Percentiles rank a stretch among this genome's conserved stretches.
Conservation (phyloP, 2,888 invertebrate species). For the Hyalella azteca region DNA sequence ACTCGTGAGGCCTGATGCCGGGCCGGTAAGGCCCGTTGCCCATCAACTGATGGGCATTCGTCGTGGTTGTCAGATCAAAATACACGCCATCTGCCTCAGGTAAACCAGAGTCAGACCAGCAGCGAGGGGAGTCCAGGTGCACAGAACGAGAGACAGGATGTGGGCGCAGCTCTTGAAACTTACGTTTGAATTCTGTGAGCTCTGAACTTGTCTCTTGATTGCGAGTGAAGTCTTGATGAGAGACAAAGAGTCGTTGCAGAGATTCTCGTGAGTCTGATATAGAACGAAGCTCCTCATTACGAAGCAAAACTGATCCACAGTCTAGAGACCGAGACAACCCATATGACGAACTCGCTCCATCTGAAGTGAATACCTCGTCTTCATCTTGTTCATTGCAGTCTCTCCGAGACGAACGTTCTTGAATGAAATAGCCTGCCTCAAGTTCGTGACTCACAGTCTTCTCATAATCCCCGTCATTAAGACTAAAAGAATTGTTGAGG, state of each 20-base stretch:
- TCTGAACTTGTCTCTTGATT: too few relatives aligned
- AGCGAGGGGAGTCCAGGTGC: background rate
- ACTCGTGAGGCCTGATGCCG: too few relatives aligned
- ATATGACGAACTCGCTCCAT: background rate
- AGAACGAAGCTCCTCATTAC: background rate
- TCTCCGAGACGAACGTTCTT: background rate
- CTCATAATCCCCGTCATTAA: slow-evolving; percentile 61
- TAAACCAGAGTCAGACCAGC: background rate
- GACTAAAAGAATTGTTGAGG: slow-evolving; percentile 66
- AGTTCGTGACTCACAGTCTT: background rate
- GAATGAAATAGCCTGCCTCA: slow-evolving; percentile 20
- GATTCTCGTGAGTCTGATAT: too few relatives aligned
- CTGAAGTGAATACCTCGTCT: background rate
- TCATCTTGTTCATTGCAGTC: background rate
- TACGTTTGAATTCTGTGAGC: too few relatives aligned
- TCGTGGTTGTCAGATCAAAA: slow-evolving; percentile 54
- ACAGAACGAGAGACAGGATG: background rate
- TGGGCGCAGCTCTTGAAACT: too few relatives aligned
- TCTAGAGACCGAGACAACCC: background rate
- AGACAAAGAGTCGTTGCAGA: background rate
- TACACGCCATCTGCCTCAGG: slow-evolving; percentile 46
- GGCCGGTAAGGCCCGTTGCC: too few relatives aligned
- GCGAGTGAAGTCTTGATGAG: too few relatives aligned
- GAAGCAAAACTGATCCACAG: background rate
- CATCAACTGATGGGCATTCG: too few relatives aligned